These are phyloP conservation scores for Rhagophthalmus giganteus DNA, from an alignment of 2,888 invertebrate species.

Conservation along the genomic window DNA sequence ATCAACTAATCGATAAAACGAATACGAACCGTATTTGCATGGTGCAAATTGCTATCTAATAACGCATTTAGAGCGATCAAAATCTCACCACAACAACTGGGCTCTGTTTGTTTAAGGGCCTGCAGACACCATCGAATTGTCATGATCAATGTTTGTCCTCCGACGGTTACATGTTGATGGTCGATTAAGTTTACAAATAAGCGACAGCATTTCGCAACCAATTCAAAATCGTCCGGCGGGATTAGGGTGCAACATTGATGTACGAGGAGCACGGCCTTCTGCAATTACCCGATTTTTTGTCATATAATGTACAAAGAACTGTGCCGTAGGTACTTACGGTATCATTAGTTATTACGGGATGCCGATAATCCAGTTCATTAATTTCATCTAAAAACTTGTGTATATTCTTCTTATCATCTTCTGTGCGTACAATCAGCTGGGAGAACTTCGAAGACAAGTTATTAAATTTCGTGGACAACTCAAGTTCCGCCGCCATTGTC, in stretches of 20 bases:
- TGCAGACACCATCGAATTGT: conserved; percentile 52
- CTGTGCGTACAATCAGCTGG: conserved; percentile 44
- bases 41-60: conserved; percentile 31
- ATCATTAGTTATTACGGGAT: conserved; percentile 44
- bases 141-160: conserved; percentile 48
- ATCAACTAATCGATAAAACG: conserved; percentile 1
- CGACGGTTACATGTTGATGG: conserved; percentile 58
- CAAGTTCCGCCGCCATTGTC: conserved; percentile 32
- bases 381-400: conserved; percentile 64
- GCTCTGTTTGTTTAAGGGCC: conserved; percentile 44
- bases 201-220: conserved; percentile 63
- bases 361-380: conserved; percentile 64
- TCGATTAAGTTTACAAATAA: conserved; percentile 60
- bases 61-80: conserved; percentile 51
- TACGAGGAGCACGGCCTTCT: conserved; percentile 52
- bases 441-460: conserved; percentile 48
- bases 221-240: conserved; percentile 57
- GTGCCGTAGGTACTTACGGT: conserved; percentile 41
- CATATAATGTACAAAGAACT: conserved; percentile 4
- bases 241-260: conserved; percentile 51
- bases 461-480: conserved; percentile 42
- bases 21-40: conserved; percentile 4
- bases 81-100: conserved; percentile 41
- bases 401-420: conserved; percentile 57
- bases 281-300: conserved; percentile 27